phyloP scores from a whole-genome alignment of 2,113 vertebrate species.

The Pungitius pungitius region DNA sequence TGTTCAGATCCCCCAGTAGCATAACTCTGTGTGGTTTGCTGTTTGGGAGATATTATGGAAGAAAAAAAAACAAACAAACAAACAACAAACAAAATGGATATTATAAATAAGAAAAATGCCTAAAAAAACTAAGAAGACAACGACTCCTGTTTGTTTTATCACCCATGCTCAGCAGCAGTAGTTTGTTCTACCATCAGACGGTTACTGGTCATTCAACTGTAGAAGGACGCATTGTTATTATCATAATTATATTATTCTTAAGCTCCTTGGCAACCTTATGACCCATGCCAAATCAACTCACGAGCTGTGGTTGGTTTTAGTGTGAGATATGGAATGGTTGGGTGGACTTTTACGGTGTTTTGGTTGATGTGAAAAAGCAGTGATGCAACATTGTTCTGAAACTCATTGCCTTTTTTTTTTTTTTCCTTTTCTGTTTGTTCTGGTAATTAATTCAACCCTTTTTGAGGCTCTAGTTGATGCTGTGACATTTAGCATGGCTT shows the following conservation, averaged over 20 bases:
- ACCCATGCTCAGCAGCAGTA: conserved; percentile 90
- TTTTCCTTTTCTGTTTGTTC: conserved; percentile 85
- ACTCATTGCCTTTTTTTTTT: conserved; percentile 90
- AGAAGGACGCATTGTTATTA: conserved; percentile 82
- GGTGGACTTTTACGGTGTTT: conserved; percentile 92
- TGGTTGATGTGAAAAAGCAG: conserved; percentile 97
- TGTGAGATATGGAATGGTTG: conserved; percentile 87
- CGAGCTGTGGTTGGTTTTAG: conserved; percentile 90
- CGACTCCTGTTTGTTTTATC: conserved; percentile 88
- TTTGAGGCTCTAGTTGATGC: conserved; percentile 94
- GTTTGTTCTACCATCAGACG: conserved; percentile 90
- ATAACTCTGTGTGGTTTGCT: conserved; percentile 83
- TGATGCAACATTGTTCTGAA: conserved; percentile 96
- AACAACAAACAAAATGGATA: conserved; percentile 74
- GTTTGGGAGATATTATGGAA: conserved; percentile 89
- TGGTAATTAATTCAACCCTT: conserved; percentile 92
- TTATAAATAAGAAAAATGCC: conserved; percentile 73
- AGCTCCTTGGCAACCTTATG: conserved; percentile 83
- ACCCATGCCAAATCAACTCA: conserved; percentile 88
- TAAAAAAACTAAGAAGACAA: conserved; percentile 80
- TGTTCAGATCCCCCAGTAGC: conserved; percentile 92
- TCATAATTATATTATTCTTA: conserved; percentile 85
- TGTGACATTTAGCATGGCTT: conserved; percentile 99
- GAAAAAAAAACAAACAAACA: conserved; percentile 68
- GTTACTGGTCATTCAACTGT: conserved; percentile 88